Conservation (phyloP, 64 coral and sea anemone species). For the Astreopora myriophthalma region DNA sequence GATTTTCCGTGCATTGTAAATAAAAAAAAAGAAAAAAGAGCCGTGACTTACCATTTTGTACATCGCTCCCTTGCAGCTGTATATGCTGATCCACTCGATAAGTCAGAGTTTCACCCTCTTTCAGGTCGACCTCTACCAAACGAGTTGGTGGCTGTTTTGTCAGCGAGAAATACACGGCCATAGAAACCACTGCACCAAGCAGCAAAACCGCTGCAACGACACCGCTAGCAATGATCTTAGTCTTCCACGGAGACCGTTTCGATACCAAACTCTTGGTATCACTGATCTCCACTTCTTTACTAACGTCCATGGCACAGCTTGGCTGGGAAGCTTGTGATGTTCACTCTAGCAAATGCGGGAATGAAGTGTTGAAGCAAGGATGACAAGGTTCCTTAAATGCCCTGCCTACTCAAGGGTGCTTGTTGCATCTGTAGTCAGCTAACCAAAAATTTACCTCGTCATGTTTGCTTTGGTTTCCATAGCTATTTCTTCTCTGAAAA, state of each 20-base stretch:
- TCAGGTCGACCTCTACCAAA: background rate
- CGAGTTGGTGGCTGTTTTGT: background rate
- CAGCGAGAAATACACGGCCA: background rate
- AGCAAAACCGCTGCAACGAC: background rate
- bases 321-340: background rate
- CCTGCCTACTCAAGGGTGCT: no score
- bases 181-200: background rate
- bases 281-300: background rate
- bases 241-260: background rate
- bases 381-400: no score
- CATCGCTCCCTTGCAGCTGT: background rate
- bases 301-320: background rate
- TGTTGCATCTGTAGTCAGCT: no score
- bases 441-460: no score
- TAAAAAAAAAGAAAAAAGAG: no score
- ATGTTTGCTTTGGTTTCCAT: no score
- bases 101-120: background rate
- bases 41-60: background rate
- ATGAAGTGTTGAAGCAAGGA: background rate
- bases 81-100: background rate
- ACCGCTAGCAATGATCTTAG: background rate
- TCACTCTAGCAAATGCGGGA: background rate
- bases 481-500: no score
- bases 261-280: background rate
- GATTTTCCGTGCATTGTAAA: no score